A percentile compares a stretch with the other conserved stretches of the same genome.
Evolutionary conservation across 2,888 invertebrate genomes (phyloP).

Genomic region (Athetis lepigone): DNA sequence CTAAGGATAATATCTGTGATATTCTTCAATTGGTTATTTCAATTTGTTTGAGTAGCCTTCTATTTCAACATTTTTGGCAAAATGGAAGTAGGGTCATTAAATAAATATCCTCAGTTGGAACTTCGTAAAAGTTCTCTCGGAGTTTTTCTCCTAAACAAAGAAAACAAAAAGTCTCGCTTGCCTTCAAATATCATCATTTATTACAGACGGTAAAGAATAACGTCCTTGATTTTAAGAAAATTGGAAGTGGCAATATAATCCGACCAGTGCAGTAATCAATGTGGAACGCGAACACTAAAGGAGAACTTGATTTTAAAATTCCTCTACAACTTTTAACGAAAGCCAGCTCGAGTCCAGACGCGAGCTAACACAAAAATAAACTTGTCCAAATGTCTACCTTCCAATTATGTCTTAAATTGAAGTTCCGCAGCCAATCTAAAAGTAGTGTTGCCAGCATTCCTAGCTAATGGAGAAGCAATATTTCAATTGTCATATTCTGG

Average conservation of each 20-base stretch:
- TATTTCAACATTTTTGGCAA: slow-evolving; percentile 43
- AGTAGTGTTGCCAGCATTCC: slow-evolving; percentile 60
- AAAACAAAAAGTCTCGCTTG: slow-evolving; percentile 66
- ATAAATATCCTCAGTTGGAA: slow-evolving; percentile 75
- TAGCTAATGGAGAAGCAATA: slow-evolving; percentile 70
- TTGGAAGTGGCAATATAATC: slow-evolving; percentile 22
- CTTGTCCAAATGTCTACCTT: slow-evolving; percentile 45
- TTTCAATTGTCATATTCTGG: slow-evolving; percentile 76
- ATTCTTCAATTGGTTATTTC: slow-evolving; percentile 41
- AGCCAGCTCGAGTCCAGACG: slow-evolving; percentile 18
- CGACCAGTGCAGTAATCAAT: background rate
- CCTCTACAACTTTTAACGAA: slow-evolving; percentile 18
- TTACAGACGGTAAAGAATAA: slow-evolving; percentile 52
- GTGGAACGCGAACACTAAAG: slow-evolving; percentile 12
- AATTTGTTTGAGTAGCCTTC: slow-evolving; percentile 49
- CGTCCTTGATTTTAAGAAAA: slow-evolving; percentile 37
- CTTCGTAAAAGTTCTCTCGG: slow-evolving; percentile 67
- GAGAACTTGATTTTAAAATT: slow-evolving; percentile 5
- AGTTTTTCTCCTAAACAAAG: slow-evolving; percentile 69
- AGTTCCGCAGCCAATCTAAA: slow-evolving; percentile 62
- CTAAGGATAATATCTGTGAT: background rate
- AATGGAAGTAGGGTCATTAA: slow-evolving; percentile 70
- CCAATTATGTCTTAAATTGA: slow-evolving; percentile 45
- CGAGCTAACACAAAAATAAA: slow-evolving; percentile 46
- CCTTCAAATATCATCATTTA: slow-evolving; percentile 65